Conservation (phyloP, 2,797 vertebrate genomes). For the Helarctos malayanus region DNA sequence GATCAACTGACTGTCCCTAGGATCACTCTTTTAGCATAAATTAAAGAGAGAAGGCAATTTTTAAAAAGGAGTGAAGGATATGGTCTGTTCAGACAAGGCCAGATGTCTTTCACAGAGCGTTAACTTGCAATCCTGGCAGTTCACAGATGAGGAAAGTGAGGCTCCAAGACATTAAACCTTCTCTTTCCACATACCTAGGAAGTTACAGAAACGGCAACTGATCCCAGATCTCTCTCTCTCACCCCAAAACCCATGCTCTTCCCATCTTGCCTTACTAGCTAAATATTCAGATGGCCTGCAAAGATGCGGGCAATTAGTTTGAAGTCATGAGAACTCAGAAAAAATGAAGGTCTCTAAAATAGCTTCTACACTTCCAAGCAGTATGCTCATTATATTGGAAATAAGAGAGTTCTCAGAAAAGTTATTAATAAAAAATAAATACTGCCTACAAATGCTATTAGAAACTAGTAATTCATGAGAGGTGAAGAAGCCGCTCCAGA, state of each 20-base stretch:
- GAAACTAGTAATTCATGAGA: not conserved
- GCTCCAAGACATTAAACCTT: not conserved
- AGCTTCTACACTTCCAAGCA: not conserved
- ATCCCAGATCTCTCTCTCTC: not conserved
- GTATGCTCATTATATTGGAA: not conserved
- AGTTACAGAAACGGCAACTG: not conserved
- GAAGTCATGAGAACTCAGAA: slow-evolving; percentile 22
- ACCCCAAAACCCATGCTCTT: not conserved
- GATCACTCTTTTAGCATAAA: not conserved
- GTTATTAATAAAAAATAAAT: slow-evolving; percentile 15
- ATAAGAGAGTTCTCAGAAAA: slow-evolving; percentile 20
- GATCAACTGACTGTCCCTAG: not conserved
- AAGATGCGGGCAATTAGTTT: not conserved
- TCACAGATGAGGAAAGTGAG: not conserved
- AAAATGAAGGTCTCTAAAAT: slow-evolving; percentile 20
- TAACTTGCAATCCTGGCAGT: not conserved
- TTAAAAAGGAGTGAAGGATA: not conserved
- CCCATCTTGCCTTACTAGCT: not conserved
- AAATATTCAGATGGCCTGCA: not conserved
- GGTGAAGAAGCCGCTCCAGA: not conserved
- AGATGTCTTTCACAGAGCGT: not conserved
- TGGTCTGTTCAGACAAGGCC: not conserved
- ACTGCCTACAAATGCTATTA: not conserved
- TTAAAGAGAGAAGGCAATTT: not conserved
- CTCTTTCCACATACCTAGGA: not conserved